Evolutionary conservation across 1,140 invertebrate species (phyloP).

Genomic region (Brachionus koreanus): DNA sequence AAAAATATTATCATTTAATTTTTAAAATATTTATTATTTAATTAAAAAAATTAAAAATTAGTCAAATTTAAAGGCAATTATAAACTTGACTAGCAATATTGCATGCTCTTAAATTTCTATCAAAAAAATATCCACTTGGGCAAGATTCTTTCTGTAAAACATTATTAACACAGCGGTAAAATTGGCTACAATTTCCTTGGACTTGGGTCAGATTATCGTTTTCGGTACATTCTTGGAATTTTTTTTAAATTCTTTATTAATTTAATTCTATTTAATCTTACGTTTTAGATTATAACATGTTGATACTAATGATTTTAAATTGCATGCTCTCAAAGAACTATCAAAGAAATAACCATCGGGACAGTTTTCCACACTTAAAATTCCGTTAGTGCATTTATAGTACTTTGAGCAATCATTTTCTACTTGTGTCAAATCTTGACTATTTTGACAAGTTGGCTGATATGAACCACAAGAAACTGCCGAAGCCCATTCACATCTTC

Average conservation of each 20-base stretch:
- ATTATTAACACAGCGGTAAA: not conserved
- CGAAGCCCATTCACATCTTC: not conserved
- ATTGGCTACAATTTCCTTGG: not conserved
- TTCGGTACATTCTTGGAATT: not conserved
- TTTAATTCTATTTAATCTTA: not conserved
- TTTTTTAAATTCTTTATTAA: not conserved
- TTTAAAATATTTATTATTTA: not conserved
- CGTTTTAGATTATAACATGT: not conserved
- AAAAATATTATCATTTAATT: too few relatives aligned
- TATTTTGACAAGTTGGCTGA: not conserved
- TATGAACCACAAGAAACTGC: not conserved
- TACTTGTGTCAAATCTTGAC: not conserved
- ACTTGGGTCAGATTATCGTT: constrained; percentile 11
- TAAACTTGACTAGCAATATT: not conserved
- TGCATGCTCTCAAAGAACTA: not conserved
- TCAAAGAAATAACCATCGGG: not conserved
- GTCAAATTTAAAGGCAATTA: not conserved
- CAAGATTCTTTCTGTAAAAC: not conserved
- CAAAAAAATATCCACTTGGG: not conserved
- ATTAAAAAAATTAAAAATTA: not conserved
- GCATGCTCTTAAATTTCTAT: constrained; percentile 8
- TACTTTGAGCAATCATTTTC: constrained; percentile 19
- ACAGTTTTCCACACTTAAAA: not conserved
- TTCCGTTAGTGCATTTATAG: not conserved
- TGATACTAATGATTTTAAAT: not conserved